Evolutionary conservation across 1,140 invertebrate genomes (phyloP), one percentile per base, ranked within the genome.

Genomic region (Aphis gossypii): DNA sequence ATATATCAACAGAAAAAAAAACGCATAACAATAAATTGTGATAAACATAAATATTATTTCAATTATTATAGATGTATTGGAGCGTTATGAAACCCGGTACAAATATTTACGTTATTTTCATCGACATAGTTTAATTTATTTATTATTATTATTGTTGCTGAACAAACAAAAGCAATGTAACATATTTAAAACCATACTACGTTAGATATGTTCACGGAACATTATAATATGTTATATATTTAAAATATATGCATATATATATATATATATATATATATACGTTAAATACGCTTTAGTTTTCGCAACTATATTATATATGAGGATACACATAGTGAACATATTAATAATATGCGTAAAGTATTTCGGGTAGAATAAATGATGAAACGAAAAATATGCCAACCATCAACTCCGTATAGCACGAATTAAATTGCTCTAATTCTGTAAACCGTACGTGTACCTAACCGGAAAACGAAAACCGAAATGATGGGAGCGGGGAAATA

Each of bases 321-420:
- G 21, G 20, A 38, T 84, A 84, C 38, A 84, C 23, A 83, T 83
- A 38, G 38, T 83, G 20, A 38, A 41, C 35, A 83, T 83, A 83
- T 83, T 11, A 68, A 68, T 68, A 68, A n/a, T 68, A 76, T n/a
- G 30, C 30, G 5, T 44, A 23, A 84, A 84, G 84, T 86, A 86
- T 86, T 46, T 86, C 25, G 14, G 84, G 41, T 46, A 86, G 23
- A 41, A 86, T 46, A 86, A 86, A 84, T 44, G 30, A 48, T 48
- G 86, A 88, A 88, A 89, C n/a, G 20, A 54, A 89, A 89, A 89
- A 89, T 54, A 38, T 23, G 46, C n/a, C 48, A 14, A 54, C 20
- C n/a, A 38, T 89, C 88, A 38, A 25, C 35, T 54, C 21, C 51
- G 51, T 21, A 21, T 3, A 4, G 25, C 41, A 35, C 25, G 38